phyloP scores from a whole-genome alignment of 2,113 vertebrate genomes.

The Stomatorhinus ivindoensis region DNA sequence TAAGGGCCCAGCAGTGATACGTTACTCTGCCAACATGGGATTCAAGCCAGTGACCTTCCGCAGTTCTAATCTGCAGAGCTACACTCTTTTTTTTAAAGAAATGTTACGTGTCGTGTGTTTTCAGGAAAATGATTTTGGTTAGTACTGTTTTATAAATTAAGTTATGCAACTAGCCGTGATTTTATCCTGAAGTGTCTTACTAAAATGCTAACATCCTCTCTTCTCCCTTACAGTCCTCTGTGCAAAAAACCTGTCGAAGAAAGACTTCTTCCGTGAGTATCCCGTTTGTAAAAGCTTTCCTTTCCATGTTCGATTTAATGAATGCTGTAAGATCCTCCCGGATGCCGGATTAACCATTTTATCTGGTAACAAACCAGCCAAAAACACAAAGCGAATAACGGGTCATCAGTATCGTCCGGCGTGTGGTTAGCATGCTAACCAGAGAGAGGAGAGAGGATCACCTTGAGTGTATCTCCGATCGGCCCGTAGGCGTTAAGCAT shows the following conservation, averaged over 20 bases:
- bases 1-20: not conserved
- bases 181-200: not conserved
- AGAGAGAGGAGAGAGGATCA: not conserved
- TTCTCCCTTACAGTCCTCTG: constrained; percentile 77
- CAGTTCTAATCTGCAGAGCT: not conserved
- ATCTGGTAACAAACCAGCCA: not conserved
- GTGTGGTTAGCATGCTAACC: not conserved
- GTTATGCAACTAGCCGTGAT: not conserved
- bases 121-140: not conserved
- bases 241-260: constrained; percentile 97
- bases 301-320: constrained; percentile 31
- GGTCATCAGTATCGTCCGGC: not conserved
- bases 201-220: constrained; percentile 17
- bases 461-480: too few species aligned
- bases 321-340: constrained; percentile 18
- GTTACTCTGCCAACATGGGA: not conserved
- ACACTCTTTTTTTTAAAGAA: not conserved
- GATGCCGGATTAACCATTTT: not conserved
- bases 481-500: not conserved
- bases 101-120: not conserved
- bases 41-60: not conserved
- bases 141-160: not conserved
- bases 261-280: constrained; percentile 97
- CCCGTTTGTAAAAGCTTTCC: constrained; percentile 36
- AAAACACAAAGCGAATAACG: not conserved